Evolutionary conservation across 2,797 vertebrate genomes (phyloP).

Genomic region (Pachyuromys duprasi): DNA sequence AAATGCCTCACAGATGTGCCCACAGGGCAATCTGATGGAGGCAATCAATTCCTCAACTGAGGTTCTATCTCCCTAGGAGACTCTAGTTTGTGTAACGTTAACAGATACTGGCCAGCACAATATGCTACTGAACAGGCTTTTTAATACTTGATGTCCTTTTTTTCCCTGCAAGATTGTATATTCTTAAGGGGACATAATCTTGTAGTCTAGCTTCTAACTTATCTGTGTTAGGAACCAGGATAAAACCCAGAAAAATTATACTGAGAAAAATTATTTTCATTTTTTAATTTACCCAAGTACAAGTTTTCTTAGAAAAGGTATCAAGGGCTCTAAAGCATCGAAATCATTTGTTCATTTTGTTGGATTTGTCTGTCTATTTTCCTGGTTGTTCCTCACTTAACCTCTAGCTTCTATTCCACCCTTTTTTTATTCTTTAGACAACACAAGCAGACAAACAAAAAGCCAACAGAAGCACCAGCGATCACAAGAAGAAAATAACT

Average conservation of each 20-base stretch:
- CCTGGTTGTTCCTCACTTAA: not conserved
- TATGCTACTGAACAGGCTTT: not conserved
- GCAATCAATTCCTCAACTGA: not conserved
- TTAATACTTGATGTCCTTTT: not conserved
- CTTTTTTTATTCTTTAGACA: not conserved
- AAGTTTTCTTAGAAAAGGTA: conserved; percentile 38
- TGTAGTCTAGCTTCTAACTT: not conserved
- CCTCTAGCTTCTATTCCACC: not conserved
- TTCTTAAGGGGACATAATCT: not conserved
- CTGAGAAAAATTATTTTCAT: not conserved
- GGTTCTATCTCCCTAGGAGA: not conserved
- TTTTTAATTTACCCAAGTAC: not conserved
- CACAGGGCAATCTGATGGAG: not conserved
- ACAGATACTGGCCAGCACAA: not conserved
- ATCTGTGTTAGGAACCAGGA: not conserved
- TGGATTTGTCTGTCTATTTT: not conserved
- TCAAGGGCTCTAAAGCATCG: not conserved
- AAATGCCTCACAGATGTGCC: not conserved
- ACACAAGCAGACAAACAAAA: not conserved
- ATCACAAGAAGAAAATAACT: not conserved
- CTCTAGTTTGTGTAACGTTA: not conserved
- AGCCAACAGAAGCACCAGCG: not conserved
- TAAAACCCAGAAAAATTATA: not conserved
- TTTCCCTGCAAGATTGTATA: not conserved
- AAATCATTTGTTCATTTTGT: not conserved